These are phyloP conservation scores for Aphrophora alni DNA, from an alignment of 2,888 invertebrate species.

Conservation along the genomic window DNA sequence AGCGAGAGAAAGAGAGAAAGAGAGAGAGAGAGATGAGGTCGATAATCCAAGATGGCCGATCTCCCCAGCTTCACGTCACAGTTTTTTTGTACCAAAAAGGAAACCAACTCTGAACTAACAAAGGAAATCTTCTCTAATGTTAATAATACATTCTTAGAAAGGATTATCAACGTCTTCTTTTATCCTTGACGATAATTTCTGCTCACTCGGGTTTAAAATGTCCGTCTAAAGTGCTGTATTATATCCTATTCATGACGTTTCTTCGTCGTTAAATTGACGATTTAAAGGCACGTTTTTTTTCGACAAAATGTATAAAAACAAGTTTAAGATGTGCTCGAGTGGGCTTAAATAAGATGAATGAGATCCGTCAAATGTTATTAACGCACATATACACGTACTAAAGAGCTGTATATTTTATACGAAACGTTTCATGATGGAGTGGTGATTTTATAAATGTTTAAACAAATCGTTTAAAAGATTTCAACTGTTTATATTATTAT, in stretches of 20 bases:
- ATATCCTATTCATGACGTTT: neutral
- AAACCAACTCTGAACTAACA: neutral
- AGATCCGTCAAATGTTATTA: neutral
- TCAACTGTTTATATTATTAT: too few species aligned
- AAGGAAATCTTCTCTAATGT: neutral
- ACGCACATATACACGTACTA: neutral
- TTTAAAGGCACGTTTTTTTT: neutral
- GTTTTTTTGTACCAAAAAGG: conserved; percentile 37
- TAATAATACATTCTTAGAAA: neutral
- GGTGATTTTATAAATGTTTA: too few species aligned
- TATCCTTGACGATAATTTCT: neutral
- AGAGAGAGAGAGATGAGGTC: conserved; percentile 20
- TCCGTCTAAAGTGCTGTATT: neutral
- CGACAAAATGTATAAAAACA: neutral
- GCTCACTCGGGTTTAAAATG: neutral
- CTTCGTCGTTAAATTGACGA: neutral
- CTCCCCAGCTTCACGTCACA: conserved; percentile 24
- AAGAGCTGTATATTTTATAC: neutral
- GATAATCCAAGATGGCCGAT: conserved; percentile 38
- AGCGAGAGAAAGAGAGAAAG: conserved; percentile 12
- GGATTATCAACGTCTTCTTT: neutral
- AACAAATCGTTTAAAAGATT: too few species aligned
- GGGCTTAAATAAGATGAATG: neutral
- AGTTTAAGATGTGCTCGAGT: neutral
- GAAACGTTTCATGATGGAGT: too few species aligned